phyloP scores from a whole-genome alignment of 2,888 invertebrate genomes.

The Acrobasis suavella region DNA sequence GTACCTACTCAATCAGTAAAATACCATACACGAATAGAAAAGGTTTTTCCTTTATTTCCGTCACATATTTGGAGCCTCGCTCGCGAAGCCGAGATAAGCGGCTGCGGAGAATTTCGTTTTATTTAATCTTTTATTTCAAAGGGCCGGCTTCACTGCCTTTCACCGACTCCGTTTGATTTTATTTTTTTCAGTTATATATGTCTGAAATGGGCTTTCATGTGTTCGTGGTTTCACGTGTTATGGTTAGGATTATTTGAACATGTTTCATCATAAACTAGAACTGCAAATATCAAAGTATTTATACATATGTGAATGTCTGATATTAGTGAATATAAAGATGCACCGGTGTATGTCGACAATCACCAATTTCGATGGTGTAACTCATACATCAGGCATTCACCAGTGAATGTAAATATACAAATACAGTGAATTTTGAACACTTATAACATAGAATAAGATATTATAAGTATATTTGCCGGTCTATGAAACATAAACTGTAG shows the following conservation, averaged over 20 bases:
- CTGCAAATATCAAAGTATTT: no score
- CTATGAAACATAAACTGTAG: no score
- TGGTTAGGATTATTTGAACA: not conserved
- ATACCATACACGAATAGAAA: constrained; percentile 11
- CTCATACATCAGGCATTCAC: no score
- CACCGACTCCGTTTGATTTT: not conserved
- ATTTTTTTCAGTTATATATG: constrained; percentile 2
- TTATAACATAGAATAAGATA: no score
- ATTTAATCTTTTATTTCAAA: constrained; percentile 13
- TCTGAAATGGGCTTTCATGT: not conserved
- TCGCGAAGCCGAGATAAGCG: constrained; percentile 14
- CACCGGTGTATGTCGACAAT: no score
- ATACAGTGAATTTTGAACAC: no score
- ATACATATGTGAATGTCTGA: no score
- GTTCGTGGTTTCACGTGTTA: not conserved
- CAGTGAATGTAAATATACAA: no score
- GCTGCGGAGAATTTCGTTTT: constrained; percentile 11
- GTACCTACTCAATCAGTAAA: constrained; percentile 23
- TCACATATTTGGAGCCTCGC: constrained; percentile 8
- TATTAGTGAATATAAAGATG: no score
- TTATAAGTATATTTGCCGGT: no score
- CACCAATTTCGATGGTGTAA: no score
- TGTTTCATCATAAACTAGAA: no score
- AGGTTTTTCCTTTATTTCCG: constrained; percentile 4
- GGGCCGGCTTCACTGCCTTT: not conserved